Evolutionary conservation across 2,888 invertebrate species (phyloP).

Genomic region (Andrena marginata): DNA sequence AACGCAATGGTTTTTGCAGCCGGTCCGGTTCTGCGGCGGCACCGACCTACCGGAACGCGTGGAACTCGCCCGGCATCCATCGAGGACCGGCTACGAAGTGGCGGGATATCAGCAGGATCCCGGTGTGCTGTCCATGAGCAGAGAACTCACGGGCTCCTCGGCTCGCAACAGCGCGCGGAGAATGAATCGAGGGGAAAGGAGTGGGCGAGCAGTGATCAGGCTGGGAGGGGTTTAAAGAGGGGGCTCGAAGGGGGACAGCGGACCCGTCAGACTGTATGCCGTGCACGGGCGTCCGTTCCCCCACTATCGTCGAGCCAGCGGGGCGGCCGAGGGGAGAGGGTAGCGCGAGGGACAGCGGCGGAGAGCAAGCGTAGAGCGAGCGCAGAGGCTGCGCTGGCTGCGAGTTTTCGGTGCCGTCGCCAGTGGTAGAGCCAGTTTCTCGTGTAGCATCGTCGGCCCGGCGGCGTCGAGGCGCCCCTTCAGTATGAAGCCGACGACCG

Average conservation of each 20-base stretch:
- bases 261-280: constrained; percentile 45
- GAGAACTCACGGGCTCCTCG: constrained; percentile 13
- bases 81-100: constrained; percentile 57
- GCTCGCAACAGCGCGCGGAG: constrained; percentile 9
- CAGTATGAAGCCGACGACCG: constrained; percentile 83
- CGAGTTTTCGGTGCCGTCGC: constrained; percentile 67
- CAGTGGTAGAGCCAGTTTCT: constrained; percentile 74
- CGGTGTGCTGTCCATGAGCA: constrained; percentile 19
- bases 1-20: constrained; percentile 72
- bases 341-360: constrained; percentile 62
- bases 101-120: constrained; percentile 53
- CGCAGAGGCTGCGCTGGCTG: constrained; percentile 61
- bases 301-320: constrained; percentile 13
- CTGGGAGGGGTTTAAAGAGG: not conserved
- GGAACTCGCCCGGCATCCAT: constrained; percentile 68
- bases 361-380: constrained; percentile 66
- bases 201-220: not conserved
- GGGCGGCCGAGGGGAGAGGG: constrained; percentile 8
- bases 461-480: constrained; percentile 75
- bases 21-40: constrained; percentile 72
- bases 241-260: constrained; percentile 4
- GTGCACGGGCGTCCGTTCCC: constrained; percentile 48
- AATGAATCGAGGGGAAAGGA: constrained; percentile 31
- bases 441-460: constrained; percentile 73
- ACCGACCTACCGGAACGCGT: constrained; percentile 75